A percentile compares a stretch with the other conserved stretches of the same genome.
Evolutionary conservation across 2,888 invertebrate species (phyloP).

Genomic region (Oegoconia quadripuncta): DNA sequence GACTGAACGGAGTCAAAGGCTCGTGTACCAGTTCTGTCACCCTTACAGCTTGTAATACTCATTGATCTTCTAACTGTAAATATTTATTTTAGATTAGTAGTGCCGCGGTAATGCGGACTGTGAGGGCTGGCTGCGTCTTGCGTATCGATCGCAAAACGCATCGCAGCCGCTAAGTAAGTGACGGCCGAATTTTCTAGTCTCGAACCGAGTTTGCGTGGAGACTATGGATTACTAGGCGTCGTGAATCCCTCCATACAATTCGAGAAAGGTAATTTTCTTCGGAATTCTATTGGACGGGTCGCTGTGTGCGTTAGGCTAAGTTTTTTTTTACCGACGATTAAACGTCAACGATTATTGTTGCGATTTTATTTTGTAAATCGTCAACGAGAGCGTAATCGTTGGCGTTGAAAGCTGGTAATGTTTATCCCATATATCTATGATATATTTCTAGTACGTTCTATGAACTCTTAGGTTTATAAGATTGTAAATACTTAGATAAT

Average conservation of each 20-base stretch:
- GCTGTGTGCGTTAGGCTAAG: constrained; percentile 57
- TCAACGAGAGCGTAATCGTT: constrained; percentile 31
- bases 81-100: constrained; percentile 46
- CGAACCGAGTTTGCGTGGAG: constrained; percentile 32
- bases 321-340: constrained; percentile 71
- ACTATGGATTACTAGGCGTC: constrained; percentile 45
- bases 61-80: constrained; percentile 36
- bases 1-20: constrained; percentile 97
- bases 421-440: constrained; percentile 99
- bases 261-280: constrained; percentile 79
- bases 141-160: constrained; percentile 45
- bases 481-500: constrained; percentile 47
- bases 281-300: constrained; percentile 69
- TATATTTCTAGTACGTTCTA: constrained; percentile 98
- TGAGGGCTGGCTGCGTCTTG: constrained; percentile 59
- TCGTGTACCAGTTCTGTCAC: constrained; percentile 99
- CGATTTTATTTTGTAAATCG: constrained; percentile 29
- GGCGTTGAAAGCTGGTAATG: constrained; percentile 82
- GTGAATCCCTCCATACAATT: constrained; percentile 67
- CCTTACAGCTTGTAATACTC: constrained; percentile 89
- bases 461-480: constrained; percentile 83
- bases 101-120: constrained; percentile 75
- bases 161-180: constrained; percentile 47
- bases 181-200: constrained; percentile 45
- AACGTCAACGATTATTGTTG: constrained; percentile 31